Evolutionary conservation across 2,888 invertebrate genomes (phyloP).

Genomic region (Nasonia oneida): DNA sequence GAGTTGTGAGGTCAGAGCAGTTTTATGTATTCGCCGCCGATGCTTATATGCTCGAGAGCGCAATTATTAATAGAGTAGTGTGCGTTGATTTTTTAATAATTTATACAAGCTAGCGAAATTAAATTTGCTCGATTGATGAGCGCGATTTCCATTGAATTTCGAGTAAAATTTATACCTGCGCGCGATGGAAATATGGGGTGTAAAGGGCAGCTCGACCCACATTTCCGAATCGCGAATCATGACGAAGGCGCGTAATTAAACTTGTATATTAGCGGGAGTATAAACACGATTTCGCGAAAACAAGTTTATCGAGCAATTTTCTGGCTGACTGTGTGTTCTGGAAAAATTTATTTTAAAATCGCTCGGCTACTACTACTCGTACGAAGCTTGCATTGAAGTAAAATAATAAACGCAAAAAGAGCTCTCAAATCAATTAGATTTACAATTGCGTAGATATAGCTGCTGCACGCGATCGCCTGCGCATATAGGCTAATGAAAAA

Average conservation of each 20-base stretch:
- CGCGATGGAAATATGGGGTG: too few species aligned
- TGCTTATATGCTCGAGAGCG: not conserved
- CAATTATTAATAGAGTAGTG: not conserved
- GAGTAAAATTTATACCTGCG: too few species aligned
- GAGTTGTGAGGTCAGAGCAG: not conserved
- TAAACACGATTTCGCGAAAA: not conserved
- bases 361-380: too few species aligned
- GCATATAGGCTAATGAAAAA: slow-evolving; percentile 42
- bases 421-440: not conserved
- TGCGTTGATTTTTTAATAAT: not conserved
- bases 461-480: not conserved
- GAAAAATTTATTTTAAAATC: not conserved
- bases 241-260: too few species aligned
- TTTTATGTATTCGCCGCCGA: not conserved
- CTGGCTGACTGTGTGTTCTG: slow-evolving; percentile 13
- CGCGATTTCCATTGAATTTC: too few species aligned
- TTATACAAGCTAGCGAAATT: too few species aligned
- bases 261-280: too few species aligned
- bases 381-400: not conserved
- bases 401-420: not conserved
- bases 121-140: too few species aligned
- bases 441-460: not conserved
- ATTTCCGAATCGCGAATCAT: too few species aligned
- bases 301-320: slow-evolving; percentile 19
- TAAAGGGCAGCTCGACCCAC: not conserved